Base-by-base conservation (phyloP, 2,888 invertebrate genomes). In the Pammene fasciana region DNA sequence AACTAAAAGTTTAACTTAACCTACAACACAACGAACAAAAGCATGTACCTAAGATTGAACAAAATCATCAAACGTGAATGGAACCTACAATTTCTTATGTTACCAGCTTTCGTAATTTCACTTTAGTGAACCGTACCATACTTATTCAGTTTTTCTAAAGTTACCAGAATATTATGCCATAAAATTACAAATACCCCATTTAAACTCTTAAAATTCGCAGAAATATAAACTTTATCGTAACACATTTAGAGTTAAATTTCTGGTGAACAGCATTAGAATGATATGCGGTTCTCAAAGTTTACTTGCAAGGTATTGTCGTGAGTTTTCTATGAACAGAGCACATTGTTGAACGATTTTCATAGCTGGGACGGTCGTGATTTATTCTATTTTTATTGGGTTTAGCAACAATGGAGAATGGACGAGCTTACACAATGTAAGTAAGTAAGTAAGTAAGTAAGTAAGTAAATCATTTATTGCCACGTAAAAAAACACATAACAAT, bases 361-460 rank as follows among this genome's bases (percentile, higher is more conserved):
- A 50, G 57, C 67, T 50, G 16, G 3, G 52, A 16, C 48, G 57
- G 45, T 68, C 68, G 68, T 68, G 68, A 64, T 64, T 64, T 67
- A 67, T 67, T 67, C 59, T 59, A 59, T 59, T 67, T 67, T 67
- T 67, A 59, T 67, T 52, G 66, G 66, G 34, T 50, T 54, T 41
- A 41, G 8, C 45, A 34, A 67, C 66, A 67, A 67, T 67, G 43
- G 66, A 34, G 50, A 67, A 67, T 43, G 48, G 50, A 43, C 48
- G 41, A 34, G 48, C 38, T 66, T 67, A 52, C 52, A 50, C 34
- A 52, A 50, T n/a, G n/a, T n/a, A n/a, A n/a, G n/a, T n/a, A n/a
- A n/a, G n/a, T n/a, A n/a, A n/a, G n/a, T n/a, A n/a, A n/a, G n/a
- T n/a, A n/a, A n/a, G n/a, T n/a, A n/a, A n/a, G n/a, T n/a, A n/a